phyloP scores from a whole-genome alignment of 1,140 invertebrate genomes.

The Hermatobates lingyangjiaoensis region DNA sequence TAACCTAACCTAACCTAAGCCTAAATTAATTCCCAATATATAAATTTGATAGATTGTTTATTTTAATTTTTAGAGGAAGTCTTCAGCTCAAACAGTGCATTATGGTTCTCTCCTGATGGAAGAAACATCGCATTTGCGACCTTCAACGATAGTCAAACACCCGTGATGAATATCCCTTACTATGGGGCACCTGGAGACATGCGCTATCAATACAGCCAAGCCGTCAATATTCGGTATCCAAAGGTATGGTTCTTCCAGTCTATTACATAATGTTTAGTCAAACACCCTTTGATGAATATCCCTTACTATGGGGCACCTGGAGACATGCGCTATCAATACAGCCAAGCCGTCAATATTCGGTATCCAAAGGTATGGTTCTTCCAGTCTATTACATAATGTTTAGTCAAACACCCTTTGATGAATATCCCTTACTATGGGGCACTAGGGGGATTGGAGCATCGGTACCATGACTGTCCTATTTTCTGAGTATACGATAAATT shows the following conservation, averaged over 20 bases:
- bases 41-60: too few species aligned
- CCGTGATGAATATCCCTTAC: constrained; percentile 36
- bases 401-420: constrained; percentile 38
- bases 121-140: constrained; percentile 59
- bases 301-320: constrained; percentile 45
- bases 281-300: constrained; percentile 39
- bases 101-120: constrained; percentile 76
- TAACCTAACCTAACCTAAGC: too few species aligned
- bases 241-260: constrained; percentile 47
- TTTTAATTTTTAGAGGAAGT: constrained; percentile 63
- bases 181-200: constrained; percentile 46
- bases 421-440: constrained; percentile 40
- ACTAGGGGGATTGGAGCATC: constrained; percentile 37
- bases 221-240: constrained; percentile 58
- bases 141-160: constrained; percentile 57
- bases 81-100: constrained; percentile 57
- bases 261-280: constrained; percentile 51
- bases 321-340: constrained; percentile 42
- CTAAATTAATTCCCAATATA: too few species aligned
- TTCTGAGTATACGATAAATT: too few species aligned
- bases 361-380: constrained; percentile 57
- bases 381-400: too few species aligned
- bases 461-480: too few species aligned
- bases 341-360: constrained; percentile 41
- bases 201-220: constrained; percentile 42